Percentiles rank a stretch among this genome's conserved stretches.
phyloP scores from a whole-genome alignment of 2,113 vertebrate species.

The Panurus biarmicus region DNA sequence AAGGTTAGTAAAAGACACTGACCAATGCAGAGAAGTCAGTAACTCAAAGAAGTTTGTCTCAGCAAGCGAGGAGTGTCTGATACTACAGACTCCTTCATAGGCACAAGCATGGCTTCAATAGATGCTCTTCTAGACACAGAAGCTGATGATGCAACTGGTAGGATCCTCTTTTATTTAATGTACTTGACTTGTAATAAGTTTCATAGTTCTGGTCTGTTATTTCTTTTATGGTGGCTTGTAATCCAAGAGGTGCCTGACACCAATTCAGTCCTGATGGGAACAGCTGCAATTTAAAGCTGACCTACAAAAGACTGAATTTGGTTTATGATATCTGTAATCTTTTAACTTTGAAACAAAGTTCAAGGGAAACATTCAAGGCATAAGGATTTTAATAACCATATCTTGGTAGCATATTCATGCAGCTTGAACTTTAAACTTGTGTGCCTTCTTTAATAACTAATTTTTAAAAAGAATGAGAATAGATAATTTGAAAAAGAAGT shows the following conservation, averaged over 20 bases:
- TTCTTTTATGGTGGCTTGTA: not conserved
- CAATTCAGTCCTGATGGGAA: slow-evolving; percentile 22
- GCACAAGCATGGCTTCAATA: slow-evolving; percentile 64
- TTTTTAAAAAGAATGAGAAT: not conserved
- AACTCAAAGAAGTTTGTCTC: slow-evolving; percentile 56
- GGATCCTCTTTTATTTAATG: slow-evolving; percentile 64
- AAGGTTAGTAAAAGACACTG: slow-evolving; percentile 52
- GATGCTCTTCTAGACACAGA: slow-evolving; percentile 66
- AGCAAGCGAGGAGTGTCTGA: slow-evolving; percentile 57
- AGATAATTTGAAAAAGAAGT: not conserved
- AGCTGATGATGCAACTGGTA: slow-evolving; percentile 65
- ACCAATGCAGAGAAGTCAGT: slow-evolving; percentile 53
- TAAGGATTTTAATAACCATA: slow-evolving; percentile 42
- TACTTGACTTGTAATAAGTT: slow-evolving; percentile 56
- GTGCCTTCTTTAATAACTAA: not conserved
- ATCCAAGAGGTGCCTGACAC: not conserved
- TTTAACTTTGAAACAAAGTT: slow-evolving; percentile 24
- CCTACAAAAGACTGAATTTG: slow-evolving; percentile 21
- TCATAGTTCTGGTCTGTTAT: slow-evolving; percentile 32
- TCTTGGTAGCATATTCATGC: not conserved
- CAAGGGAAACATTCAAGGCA: slow-evolving; percentile 57
- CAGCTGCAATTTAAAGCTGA: not conserved
- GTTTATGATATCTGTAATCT: slow-evolving; percentile 23
- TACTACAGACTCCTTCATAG: slow-evolving; percentile 58
- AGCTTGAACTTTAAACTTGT: not conserved